Percentiles rank a stretch among this genome's conserved stretches.
These are phyloP conservation scores for Heliocidaris erythrogramma DNA, from an alignment of 35 echinoderm and acorn worm genomes.

Conservation along the genomic window DNA sequence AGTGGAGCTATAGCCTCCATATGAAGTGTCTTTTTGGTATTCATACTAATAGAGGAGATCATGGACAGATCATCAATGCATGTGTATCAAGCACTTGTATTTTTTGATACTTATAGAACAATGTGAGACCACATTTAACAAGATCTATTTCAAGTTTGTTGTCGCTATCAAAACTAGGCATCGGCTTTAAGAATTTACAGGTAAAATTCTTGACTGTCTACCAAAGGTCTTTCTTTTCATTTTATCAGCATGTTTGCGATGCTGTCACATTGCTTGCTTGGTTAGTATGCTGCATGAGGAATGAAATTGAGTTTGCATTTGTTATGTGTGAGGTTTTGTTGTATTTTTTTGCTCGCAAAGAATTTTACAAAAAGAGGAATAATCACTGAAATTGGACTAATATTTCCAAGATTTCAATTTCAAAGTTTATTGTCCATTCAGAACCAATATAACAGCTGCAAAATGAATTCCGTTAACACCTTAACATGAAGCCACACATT, in stretches of 20 bases:
- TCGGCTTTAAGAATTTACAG: not conserved
- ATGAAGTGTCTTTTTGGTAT: not conserved
- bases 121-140: not conserved
- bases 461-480: too few species aligned
- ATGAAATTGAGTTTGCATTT: not conserved
- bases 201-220: not conserved
- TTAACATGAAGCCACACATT: too few species aligned
- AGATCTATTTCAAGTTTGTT: too few species aligned
- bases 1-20: not conserved
- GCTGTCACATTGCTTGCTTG: not conserved
- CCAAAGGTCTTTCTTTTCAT: not conserved
- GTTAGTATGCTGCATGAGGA: not conserved
- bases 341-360: not conserved
- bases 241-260: not conserved
- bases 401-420: too few species aligned
- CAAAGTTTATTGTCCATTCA: too few species aligned
- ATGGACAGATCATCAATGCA: not conserved
- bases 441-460: too few species aligned
- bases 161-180: too few species aligned
- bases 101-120: not conserved
- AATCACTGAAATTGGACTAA: not conserved
- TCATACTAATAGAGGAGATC: not conserved
- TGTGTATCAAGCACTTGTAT: not conserved
- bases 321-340: not conserved
- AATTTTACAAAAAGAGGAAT: not conserved